phyloP scores from a whole-genome alignment of 2,888 invertebrate genomes.

The Drosophila meridiana region DNA sequence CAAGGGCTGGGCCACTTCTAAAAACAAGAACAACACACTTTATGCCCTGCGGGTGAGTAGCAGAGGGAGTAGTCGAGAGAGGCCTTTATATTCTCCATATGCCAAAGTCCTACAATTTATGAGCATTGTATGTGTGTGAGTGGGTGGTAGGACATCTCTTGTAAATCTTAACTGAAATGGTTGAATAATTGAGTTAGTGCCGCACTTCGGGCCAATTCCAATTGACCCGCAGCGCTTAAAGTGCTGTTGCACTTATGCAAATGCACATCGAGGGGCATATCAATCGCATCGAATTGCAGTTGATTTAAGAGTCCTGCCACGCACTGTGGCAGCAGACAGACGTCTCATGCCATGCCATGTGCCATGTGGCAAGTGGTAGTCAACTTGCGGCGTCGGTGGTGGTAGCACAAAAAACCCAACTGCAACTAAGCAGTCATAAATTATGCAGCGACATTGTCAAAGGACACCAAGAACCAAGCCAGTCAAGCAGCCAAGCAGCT shows the following conservation, averaged over 20 bases:
- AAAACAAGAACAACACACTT: slow-evolving; percentile 38
- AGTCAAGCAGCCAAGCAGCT: neutral
- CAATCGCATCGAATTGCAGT: slow-evolving; percentile 60
- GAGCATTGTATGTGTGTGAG: slow-evolving; percentile 37
- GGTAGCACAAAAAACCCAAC: slow-evolving; percentile 61
- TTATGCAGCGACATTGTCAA: slow-evolving; percentile 78
- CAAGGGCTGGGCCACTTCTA: slow-evolving; percentile 15
- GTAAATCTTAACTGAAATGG: slow-evolving; percentile 67
- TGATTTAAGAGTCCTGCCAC: slow-evolving; percentile 65
- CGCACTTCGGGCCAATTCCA: slow-evolving; percentile 30
- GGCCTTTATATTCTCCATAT: slow-evolving; percentile 52
- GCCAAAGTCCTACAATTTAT: slow-evolving; percentile 63
- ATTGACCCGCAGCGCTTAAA: slow-evolving; percentile 59
- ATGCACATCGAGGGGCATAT: slow-evolving; percentile 34
- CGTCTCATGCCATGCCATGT: slow-evolving; percentile 26
- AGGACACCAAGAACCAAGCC: slow-evolving; percentile 57
- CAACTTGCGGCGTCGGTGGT: slow-evolving; percentile 25
- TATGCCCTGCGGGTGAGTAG: slow-evolving; percentile 40
- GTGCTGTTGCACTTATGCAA: slow-evolving; percentile 40
- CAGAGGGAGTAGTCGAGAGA: slow-evolving; percentile 9
- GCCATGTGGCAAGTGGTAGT: slow-evolving; percentile 24
- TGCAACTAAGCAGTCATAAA: slow-evolving; percentile 76
- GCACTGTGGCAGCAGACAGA: slow-evolving; percentile 48
- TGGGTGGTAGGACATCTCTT: slow-evolving; percentile 18
- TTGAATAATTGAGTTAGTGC: slow-evolving; percentile 73